Base-by-base conservation (phyloP, 2,113 vertebrate genomes). In the Sturnus vulgaris region DNA sequence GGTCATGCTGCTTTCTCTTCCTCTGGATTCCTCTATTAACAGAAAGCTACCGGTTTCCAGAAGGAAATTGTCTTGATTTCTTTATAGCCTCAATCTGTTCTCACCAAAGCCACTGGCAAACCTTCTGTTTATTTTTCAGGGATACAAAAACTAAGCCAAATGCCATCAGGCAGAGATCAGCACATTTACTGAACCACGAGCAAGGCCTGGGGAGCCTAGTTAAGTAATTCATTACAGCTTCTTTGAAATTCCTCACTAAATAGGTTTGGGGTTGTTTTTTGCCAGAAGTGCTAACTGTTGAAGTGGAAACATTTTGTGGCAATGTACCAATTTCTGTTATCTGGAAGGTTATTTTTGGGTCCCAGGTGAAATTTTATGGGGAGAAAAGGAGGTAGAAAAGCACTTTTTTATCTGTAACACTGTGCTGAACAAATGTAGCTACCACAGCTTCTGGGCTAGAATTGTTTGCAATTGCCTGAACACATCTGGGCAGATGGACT, bases 131-230 rank as follows among this genome's bases (percentile, higher is more conserved):
- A 87, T 92, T 93, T 95, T 95, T 87, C 53, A 92, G 50, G 66
- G 66, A 47, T 85, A 64, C 50, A 85, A 87, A 89, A 91, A 72
- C 63, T 27, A 93, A 95, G 79, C 82, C 63, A 92, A 94, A 82
- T 77, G 92, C 90, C 82, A 90, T 77, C 92, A 95, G 66, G 92
- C 85, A 93, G 82, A 87, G 88, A 90, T 90, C 86, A 90, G 82
- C 7, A 20, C 52, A 28, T 70, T 52, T 52, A 86, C 1, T 66
- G 90, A 90, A 88, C 80, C 6, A 3, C 31, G 27, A 83, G 66
- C 63, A 55, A 87, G 75, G 79, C 63, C 78, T 90, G 75, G 66
- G 63, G 93, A 82, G 57, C 44, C 63, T 30, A 28, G 40, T 87
- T 79, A 85, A 87, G 55, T 80, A 50, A 77, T 69, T 93, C 86